Conservation (phyloP, 2,888 invertebrate genomes). For the Heliconius aoede region DNA sequence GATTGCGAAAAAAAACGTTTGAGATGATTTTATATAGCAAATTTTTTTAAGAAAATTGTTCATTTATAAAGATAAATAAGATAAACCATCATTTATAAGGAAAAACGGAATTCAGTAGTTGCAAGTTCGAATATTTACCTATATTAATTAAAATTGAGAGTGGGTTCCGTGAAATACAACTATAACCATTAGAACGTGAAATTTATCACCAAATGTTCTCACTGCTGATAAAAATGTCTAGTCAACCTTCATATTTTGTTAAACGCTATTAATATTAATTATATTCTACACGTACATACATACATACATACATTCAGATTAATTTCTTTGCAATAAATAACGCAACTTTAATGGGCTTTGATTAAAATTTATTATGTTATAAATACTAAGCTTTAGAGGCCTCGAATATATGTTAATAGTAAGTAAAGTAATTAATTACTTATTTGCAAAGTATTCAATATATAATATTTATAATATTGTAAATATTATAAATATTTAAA, state of each 20-base stretch:
- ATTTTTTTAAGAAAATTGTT: no score
- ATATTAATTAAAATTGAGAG: background rate
- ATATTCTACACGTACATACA: background rate
- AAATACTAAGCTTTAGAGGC: background rate
- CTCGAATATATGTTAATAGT: background rate
- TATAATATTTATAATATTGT: no score
- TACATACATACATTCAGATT: no score
- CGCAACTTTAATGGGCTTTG: background rate
- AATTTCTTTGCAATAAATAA: constrained; percentile 10
- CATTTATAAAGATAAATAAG: no score
- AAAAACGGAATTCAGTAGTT: background rate
- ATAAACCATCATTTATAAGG: no score
- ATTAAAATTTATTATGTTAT: background rate
- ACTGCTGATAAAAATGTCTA: background rate
- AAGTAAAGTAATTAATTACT: background rate
- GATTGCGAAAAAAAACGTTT: background rate
- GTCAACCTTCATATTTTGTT: constrained; percentile 12
- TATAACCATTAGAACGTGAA: background rate
- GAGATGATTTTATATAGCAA: background rate
- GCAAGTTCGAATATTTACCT: background rate
- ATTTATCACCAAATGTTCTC: background rate
- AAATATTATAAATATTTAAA: background rate
- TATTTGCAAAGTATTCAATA: background rate
- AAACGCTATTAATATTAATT: constrained; percentile 14
- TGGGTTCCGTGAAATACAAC: background rate